Evolutionary conservation across 2,888 invertebrate genomes (phyloP), one percentile per base, ranked within the genome.

Genomic region (Cylloceria caligata): DNA sequence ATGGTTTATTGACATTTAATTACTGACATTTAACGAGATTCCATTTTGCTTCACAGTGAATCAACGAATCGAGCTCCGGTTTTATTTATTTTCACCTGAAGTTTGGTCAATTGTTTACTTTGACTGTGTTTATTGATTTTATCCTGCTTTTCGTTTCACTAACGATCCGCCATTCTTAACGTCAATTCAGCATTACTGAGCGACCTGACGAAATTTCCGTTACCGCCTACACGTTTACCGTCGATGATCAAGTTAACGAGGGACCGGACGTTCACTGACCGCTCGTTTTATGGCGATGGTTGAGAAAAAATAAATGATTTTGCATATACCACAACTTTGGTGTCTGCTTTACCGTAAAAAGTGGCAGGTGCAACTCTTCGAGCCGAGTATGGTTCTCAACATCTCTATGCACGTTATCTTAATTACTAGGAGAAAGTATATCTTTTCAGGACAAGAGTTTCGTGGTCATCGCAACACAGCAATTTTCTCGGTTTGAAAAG

Each of bases 321-420:
- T 13, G 42, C 42, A 42, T 42, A 42, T 42, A 68, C 47, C 19
- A n/a, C 30, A 47, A 62, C 45, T 16, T 52, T 45, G 42, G 24
- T 27, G 42, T 65, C 52, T 30, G 42, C 34, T 21, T 47, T 62
- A 34, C 47, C 27, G 16, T 68, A 9, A 16, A 69, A 69, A 73
- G 73, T 62, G 62, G 73, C 52, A 80, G 73, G 67, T 73, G 67
- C 42, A n/a, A n/a, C 19, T 13, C 19, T 49, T 21, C 57, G 47
- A 57, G 71, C 71, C 24, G 21, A 60, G 67, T 21, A 21, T 39
- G 30, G 27, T 34, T 36, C 36, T 49, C 49, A 1, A 16, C 71
- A 69, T 49, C 57, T 57, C 67, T 19, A 21, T 19, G 34, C 47
- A 65, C 65, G 47, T 49, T 60, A 39, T 45, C 11, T 39, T 68